Evolutionary conservation across 2,113 vertebrate species (phyloP), one percentile per base, ranked within the genome.

Genomic region (Phylloscopus trochilus): DNA sequence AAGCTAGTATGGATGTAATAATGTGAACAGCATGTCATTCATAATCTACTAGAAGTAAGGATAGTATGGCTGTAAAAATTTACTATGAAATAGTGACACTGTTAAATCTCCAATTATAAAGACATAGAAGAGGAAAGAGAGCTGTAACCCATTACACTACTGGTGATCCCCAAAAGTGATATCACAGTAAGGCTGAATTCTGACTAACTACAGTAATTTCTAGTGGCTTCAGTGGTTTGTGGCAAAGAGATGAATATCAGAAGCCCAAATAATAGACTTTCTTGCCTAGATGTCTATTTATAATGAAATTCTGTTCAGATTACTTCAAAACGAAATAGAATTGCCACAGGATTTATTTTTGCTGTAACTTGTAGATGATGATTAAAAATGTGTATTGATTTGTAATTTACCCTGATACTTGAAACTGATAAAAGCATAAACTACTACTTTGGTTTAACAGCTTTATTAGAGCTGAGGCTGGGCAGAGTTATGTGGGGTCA

Each of bases 341-440:
- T 69, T 84, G 79, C 86, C 60, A 78, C 16, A 89, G 92, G 88
- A 92, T 90, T 95, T 90, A 89, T 93, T 95, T 95, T 92, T 89
- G 66, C 49, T 94, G 83, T 90, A 88, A 89, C 64, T 83, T 64
- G 68, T 90, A 79, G 78, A 60, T 89, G 77, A 93, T 85, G 86
- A 96, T 94, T 96, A 93, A 95, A 95, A 93, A 95, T 88, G 44
- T 64, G 41, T 95, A 93, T 96, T 90, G 92, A 95, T 96, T 96
- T 90, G 86, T 49, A 94, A 78, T 96, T 94, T 52, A 47, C 67
- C 84, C 59, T 68, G 74, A 83, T 83, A 83, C 62, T 95, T 78
- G 68, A 96, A 93, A 86, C 86, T 87, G 90, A 96, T 93, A 93
- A 92, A 95, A 96, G 83, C 5, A 12, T 92, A 64, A 95, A 89